These are phyloP conservation scores for Arizona elegans DNA, from an alignment of 2,113 vertebrate species.

Conservation along the genomic window DNA sequence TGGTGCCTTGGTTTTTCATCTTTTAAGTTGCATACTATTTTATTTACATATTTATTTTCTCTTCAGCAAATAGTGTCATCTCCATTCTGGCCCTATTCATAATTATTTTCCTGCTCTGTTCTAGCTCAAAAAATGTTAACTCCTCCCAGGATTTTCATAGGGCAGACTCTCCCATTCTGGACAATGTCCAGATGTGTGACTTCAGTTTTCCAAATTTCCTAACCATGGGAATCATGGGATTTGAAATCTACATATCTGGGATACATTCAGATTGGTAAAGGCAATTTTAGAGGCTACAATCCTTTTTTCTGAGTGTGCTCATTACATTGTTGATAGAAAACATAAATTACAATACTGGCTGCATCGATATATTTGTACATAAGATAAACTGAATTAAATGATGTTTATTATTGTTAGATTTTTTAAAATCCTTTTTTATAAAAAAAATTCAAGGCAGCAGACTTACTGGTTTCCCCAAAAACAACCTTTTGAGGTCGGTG, in stretches of 20 bases:
- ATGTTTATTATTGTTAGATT: neutral
- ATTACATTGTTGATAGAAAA: neutral
- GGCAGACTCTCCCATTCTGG: neutral
- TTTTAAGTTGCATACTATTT: neutral
- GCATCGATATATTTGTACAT: neutral
- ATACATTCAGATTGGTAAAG: neutral
- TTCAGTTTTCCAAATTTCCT: neutral
- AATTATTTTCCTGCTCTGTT: neutral
- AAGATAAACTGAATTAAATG: neutral
- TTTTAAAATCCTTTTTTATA: neutral
- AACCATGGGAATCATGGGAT: neutral
- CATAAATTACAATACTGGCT: neutral
- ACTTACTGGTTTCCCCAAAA: neutral
- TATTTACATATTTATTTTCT: neutral
- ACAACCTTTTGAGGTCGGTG: neutral
- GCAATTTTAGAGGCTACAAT: neutral
- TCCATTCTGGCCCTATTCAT: neutral
- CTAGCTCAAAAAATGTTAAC: neutral
- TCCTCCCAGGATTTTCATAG: neutral
- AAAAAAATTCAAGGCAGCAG: neutral
- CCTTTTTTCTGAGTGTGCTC: neutral
- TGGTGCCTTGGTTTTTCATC: neutral
- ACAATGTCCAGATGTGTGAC: neutral
- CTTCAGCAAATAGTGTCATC: neutral
- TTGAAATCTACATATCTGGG: neutral